A percentile compares a stretch with the other conserved stretches of the same genome.
phyloP scores from a whole-genome alignment of 2,113 vertebrate genomes.

The Amphiprion ocellaris region DNA sequence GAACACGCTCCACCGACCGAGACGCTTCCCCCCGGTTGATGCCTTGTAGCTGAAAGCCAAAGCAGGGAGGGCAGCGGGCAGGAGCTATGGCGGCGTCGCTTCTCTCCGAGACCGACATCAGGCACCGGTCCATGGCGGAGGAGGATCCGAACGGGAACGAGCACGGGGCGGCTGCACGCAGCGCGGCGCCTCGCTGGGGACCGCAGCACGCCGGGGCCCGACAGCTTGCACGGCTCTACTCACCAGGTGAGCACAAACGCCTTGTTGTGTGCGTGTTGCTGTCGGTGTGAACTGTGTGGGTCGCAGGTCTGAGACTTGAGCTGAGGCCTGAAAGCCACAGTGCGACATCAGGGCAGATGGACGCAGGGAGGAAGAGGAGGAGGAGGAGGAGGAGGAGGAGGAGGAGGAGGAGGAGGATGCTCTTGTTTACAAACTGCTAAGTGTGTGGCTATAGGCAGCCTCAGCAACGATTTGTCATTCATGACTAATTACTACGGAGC shows the following conservation, averaged over 20 bases:
- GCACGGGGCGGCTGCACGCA: slow-evolving; percentile 84
- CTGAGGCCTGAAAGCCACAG: slow-evolving; percentile 30
- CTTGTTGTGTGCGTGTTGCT: neutral
- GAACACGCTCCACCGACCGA: slow-evolving; percentile 4
- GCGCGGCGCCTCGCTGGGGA: slow-evolving; percentile 84
- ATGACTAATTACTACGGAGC: too few species aligned
- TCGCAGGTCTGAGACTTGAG: neutral
- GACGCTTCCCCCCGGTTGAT: slow-evolving; percentile 52
- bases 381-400: neutral
- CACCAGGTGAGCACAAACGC: slow-evolving; percentile 83
- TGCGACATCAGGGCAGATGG: neutral
- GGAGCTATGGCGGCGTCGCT: slow-evolving; percentile 78
- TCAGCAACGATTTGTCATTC: neutral
- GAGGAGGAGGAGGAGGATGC: neutral
- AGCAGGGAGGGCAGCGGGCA: slow-evolving; percentile 29
- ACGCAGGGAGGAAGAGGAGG: neutral
- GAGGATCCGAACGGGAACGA: slow-evolving; percentile 88
- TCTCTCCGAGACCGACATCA: slow-evolving; percentile 85
- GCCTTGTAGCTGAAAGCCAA: slow-evolving; percentile 61
- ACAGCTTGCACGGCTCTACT: slow-evolving; percentile 85
- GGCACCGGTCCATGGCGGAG: slow-evolving; percentile 86
- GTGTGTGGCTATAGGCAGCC: neutral
- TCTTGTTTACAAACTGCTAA: neutral
- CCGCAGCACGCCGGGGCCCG: slow-evolving; percentile 85
- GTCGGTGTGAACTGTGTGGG: neutral